phyloP scores from a whole-genome alignment of 1,140 invertebrate species.

The Pseudomyrmex dendroicus region DNA sequence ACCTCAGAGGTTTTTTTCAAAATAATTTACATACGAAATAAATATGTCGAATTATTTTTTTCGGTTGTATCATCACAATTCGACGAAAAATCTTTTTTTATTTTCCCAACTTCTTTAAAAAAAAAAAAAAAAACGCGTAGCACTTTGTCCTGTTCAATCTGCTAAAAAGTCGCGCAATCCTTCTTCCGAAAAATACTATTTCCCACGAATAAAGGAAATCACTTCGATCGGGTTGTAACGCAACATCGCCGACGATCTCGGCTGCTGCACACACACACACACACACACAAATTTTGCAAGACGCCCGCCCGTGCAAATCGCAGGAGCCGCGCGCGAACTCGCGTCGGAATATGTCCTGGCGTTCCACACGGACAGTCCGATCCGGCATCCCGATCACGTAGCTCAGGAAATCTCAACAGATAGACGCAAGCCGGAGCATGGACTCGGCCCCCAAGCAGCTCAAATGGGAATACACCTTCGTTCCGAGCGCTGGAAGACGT shows the following conservation, averaged over 20 bases:
- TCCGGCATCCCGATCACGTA: conserved; percentile 64
- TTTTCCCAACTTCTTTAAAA: neutral
- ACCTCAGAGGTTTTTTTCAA: neutral
- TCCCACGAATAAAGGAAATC: conserved; percentile 29
- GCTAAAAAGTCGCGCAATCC: neutral
- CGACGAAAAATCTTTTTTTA: neutral
- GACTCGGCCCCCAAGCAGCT: conserved; percentile 42
- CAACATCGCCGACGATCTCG: conserved; percentile 24
- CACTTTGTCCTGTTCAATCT: neutral
- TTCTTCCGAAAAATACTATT: conserved; percentile 9
- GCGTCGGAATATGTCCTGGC: conserved; percentile 54
- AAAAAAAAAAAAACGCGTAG: no score
- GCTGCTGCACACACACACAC: neutral
- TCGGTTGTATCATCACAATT: neutral
- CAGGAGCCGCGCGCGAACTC: conserved; percentile 4
- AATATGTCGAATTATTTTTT: no score
- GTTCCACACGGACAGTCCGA: conserved; percentile 8
- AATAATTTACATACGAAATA: neutral
- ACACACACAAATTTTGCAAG: conserved; percentile 32
- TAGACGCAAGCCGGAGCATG: conserved; percentile 54
- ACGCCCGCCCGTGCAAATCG: conserved; percentile 20
- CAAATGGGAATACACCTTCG: conserved; percentile 66
- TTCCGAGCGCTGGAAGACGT: conserved; percentile 39
- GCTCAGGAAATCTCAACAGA: conserved; percentile 69
- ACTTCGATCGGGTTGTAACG: conserved; percentile 28